Evolutionary conservation across 2,888 invertebrate species (phyloP).

Genomic region (Helicoverpa assulta): DNA sequence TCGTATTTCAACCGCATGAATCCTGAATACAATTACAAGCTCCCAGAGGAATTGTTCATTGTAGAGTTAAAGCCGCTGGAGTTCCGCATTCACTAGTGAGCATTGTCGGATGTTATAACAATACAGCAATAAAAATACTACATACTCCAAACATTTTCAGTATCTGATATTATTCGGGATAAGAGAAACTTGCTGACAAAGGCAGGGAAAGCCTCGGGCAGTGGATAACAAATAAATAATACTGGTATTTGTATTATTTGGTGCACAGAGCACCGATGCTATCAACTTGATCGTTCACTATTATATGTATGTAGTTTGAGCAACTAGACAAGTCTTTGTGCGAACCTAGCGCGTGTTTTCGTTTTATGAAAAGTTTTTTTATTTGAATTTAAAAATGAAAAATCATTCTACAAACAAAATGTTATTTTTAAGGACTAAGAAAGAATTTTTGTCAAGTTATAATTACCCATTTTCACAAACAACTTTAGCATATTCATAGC

Average conservation of each 20-base stretch:
- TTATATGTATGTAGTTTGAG: conserved; percentile 20
- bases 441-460: neutral
- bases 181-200: conserved; percentile 48
- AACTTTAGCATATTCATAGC: too few species aligned
- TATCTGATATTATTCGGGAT: conserved; percentile 44
- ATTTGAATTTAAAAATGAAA: too few species aligned
- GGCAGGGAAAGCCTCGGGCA: conserved; percentile 35
- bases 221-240: conserved; percentile 41
- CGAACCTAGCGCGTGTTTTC: neutral
- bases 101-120: conserved; percentile 20
- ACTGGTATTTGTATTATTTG: conserved; percentile 40
- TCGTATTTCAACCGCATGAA: neutral
- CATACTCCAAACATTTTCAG: conserved; percentile 17
- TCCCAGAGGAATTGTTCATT: conserved; percentile 6
- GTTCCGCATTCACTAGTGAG: neutral
- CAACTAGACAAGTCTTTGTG: conserved; percentile 14
- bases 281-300: conserved; percentile 43
- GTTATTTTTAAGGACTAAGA: neutral
- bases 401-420: too few species aligned
- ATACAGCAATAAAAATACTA: conserved; percentile 32
- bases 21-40: conserved; percentile 12
- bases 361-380: too few species aligned
- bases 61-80: conserved; percentile 2
- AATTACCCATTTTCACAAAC: too few species aligned
- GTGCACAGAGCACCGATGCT: conserved; percentile 41